phyloP scores from a whole-genome alignment of 2,113 vertebrate genomes.

The Oreotrochilus melanogaster region DNA sequence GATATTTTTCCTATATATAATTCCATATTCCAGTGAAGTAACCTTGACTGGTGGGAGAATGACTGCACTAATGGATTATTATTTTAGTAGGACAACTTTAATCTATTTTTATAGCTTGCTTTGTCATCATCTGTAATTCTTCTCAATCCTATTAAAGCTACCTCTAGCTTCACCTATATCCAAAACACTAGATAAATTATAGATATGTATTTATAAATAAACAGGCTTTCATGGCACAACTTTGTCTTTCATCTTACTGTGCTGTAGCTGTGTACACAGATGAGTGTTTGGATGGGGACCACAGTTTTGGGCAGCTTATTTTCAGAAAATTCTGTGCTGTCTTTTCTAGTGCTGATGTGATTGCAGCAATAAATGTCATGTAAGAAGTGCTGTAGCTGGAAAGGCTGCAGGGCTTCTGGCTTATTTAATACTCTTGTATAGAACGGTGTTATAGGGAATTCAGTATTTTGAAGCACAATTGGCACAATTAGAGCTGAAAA shows the following conservation, averaged over 20 bases:
- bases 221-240: neutral
- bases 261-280: neutral
- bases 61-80: slow-evolving; percentile 70
- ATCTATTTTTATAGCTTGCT: slow-evolving; percentile 72
- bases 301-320: neutral
- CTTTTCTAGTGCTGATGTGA: neutral
- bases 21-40: slow-evolving; percentile 19
- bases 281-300: neutral
- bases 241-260: neutral
- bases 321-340: neutral
- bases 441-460: neutral
- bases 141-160: slow-evolving; percentile 78
- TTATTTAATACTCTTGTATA: neutral
- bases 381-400: neutral
- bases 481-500: neutral
- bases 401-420: neutral
- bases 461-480: neutral
- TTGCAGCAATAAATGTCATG: neutral
- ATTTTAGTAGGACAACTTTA: slow-evolving; percentile 72
- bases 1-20: neutral
- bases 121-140: slow-evolving; percentile 79
- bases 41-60: slow-evolving; percentile 75
- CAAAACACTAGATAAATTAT: neutral
- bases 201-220: neutral
- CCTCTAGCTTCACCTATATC: neutral